Conservation (phyloP, 2,113 vertebrate species). For the Noctilio leporinus region DNA sequence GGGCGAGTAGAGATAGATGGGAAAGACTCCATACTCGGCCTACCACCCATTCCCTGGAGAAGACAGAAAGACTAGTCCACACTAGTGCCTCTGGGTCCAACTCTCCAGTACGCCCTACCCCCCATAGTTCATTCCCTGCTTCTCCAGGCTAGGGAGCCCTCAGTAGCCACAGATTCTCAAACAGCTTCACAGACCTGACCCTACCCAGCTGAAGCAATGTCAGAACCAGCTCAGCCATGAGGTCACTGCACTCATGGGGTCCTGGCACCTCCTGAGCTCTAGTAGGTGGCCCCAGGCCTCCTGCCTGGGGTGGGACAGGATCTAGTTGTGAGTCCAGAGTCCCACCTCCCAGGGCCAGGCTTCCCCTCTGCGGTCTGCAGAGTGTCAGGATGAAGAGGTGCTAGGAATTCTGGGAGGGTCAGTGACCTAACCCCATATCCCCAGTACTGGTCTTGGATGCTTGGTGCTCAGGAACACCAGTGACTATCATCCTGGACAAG, state of each 20-base stretch:
- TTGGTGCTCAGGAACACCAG: not conserved
- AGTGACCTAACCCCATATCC: not conserved
- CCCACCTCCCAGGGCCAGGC: not conserved
- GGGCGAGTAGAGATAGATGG: not conserved
- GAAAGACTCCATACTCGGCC: not conserved
- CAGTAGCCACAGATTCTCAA: not conserved
- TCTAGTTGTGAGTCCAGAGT: not conserved
- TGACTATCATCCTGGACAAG: not conserved
- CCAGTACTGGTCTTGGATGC: not conserved
- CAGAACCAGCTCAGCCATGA: not conserved
- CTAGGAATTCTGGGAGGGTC: not conserved
- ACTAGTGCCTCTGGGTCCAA: not conserved
- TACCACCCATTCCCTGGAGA: not conserved
- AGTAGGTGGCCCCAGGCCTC: not conserved
- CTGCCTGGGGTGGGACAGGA: not conserved
- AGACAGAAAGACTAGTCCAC: not conserved
- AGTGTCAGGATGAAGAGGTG: not conserved
- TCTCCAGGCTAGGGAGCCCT: not conserved
- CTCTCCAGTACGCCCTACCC: not conserved
- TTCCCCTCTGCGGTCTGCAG: not conserved
- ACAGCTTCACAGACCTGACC: not conserved
- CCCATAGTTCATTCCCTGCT: not conserved
- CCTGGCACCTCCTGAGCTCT: not conserved
- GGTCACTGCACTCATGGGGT: fast-evolving
- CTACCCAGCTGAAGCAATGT: not conserved